Evolutionary conservation across 2,113 vertebrate genomes (phyloP).

Genomic region (Chaetodon auriga): DNA sequence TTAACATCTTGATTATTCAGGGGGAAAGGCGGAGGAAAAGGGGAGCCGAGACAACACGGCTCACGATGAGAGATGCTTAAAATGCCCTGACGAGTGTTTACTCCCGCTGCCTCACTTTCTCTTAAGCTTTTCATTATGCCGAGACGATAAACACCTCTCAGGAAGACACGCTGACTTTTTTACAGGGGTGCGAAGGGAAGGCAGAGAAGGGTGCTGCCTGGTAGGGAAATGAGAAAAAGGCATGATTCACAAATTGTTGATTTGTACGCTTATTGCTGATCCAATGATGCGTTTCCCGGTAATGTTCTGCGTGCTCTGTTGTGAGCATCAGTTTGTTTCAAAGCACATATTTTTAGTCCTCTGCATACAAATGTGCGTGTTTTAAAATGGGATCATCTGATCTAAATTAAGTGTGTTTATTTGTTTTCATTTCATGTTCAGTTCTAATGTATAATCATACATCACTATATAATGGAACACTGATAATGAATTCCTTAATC

Average conservation of each 20-base stretch:
- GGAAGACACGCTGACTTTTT: slow-evolving; percentile 68
- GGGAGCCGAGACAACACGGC: slow-evolving; percentile 68
- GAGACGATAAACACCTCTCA: slow-evolving; percentile 75
- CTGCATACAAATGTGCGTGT: not conserved
- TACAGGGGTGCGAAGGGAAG: slow-evolving; percentile 54
- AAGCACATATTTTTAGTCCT: not conserved
- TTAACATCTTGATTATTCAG: slow-evolving; percentile 95
- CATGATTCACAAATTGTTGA: slow-evolving; percentile 44
- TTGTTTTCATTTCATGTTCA: slow-evolving; percentile 22
- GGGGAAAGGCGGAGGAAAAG: slow-evolving; percentile 63
- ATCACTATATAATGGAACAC: no score
- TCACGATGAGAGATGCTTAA: slow-evolving; percentile 80
- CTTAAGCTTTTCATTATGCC: slow-evolving; percentile 84
- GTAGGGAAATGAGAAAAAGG: slow-evolving; percentile 27
- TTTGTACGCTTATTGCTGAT: slow-evolving; percentile 41
- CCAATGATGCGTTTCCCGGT: slow-evolving; percentile 10
- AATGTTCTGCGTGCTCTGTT: slow-evolving; percentile 14
- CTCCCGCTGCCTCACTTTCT: slow-evolving; percentile 79
- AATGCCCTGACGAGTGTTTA: slow-evolving; percentile 79
- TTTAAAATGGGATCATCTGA: not conserved
- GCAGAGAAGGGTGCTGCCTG: slow-evolving; percentile 39
- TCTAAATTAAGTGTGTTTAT: not conserved
- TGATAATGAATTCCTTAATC: not conserved
- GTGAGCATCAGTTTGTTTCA: slow-evolving; percentile 7
- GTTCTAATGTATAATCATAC: not conserved